Evolutionary conservation across 2,113 vertebrate genomes (phyloP), one percentile per base, ranked within the genome.

Genomic region (Clarias batrachus): DNA sequence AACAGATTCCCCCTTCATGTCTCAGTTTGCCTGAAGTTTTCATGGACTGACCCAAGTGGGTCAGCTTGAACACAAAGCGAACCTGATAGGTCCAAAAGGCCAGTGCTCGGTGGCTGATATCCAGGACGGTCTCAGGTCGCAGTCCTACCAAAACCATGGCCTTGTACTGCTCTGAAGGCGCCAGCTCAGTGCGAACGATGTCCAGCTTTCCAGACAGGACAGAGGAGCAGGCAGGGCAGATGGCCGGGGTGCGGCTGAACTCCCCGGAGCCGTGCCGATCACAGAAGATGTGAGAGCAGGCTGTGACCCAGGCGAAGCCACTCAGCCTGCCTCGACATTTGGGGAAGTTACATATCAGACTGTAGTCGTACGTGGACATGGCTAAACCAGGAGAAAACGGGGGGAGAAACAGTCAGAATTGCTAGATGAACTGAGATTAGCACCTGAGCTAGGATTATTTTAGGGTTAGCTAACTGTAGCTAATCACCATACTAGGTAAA

Each of bases 61-160:
- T 52, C 16, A 62, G 52, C 13, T 37, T 73, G 57, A 66, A 71
- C 11, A 68, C 57, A 41, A 62, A 54, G 10, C 85, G 66, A 41
- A 97, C 96, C 96, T 98, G 97, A 37, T 97, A 97, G 9, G 94
- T 97, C 97, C 96, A 98, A 92, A 98, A 97, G 70, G 96, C 93
- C 84, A 97, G 80, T 10, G 96, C 96, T 0, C 96, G 94, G 65
- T 95, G 91, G 73, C 95, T 96, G 88, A 97, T 97, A 91, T 98
- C 96, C 89, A 97, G 88, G 19, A 97, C 93, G 21, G 95, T 91
- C 84, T 98, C 96, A 23, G 97, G 97, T 33, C 95, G 90, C 60
- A 97, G 90, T 80, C 97, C 96, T 2, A 96, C 94, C 91, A 98
- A 88, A 73, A 96, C 96, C 95, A 97, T 97, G 66, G 96, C 96